phyloP scores from a whole-genome alignment of 2,888 invertebrate genomes.

The Chymomyza procnemis region DNA sequence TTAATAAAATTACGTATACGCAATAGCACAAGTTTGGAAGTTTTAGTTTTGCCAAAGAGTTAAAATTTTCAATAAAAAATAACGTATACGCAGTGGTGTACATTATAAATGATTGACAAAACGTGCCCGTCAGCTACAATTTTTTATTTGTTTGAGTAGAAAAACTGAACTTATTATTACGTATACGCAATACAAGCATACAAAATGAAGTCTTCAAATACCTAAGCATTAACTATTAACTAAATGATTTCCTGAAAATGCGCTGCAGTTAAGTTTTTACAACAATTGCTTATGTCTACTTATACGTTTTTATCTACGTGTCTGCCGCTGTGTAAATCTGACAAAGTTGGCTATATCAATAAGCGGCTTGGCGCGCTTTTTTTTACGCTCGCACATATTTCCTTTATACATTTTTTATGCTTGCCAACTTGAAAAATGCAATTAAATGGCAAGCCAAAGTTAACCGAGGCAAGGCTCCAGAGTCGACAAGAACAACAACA shows the following conservation, averaged over 20 bases:
- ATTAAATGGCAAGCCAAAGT: conserved; percentile 27
- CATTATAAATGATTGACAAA: too few species aligned
- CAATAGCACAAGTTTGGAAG: too few species aligned
- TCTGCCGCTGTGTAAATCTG: background rate
- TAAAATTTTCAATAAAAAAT: background rate
- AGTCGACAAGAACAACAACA: background rate
- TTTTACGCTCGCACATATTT: background rate
- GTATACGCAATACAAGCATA: too few species aligned
- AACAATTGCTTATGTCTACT: background rate
- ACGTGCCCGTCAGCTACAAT: too few species aligned
- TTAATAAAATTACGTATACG: too few species aligned
- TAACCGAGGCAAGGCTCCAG: background rate
- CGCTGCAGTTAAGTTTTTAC: too few species aligned
- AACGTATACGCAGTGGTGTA: background rate
- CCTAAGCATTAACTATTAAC: background rate
- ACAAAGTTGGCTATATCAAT: conserved; percentile 24
- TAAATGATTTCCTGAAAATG: background rate
- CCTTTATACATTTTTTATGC: conserved; percentile 9
- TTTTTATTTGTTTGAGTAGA: too few species aligned
- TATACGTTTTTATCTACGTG: background rate
- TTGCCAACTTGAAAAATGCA: conserved; percentile 41
- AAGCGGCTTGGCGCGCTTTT: conserved; percentile 13
- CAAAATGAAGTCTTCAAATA: background rate
- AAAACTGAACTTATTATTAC: too few species aligned
- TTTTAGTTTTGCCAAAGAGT: too few species aligned